Evolutionary conservation across 2,888 invertebrate genomes (phyloP), one percentile per base, ranked within the genome.

Genomic region (Noctua janthina): DNA sequence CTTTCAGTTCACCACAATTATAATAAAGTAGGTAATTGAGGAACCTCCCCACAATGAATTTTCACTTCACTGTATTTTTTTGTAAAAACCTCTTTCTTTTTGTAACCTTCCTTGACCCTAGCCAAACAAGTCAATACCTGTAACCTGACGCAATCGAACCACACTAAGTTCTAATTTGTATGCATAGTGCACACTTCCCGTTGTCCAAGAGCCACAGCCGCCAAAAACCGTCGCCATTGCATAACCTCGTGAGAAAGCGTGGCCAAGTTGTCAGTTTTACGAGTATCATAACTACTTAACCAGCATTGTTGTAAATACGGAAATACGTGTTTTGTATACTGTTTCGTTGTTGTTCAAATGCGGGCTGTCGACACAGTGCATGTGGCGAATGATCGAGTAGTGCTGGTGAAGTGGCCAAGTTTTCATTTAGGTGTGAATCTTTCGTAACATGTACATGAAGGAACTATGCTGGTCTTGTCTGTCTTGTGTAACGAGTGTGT

Each of bases 161-260:
- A 76, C 43, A 76, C 66, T 74, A 46, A 75, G 59, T 59, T 62
- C 79, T 71, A 77, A 88, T 89, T 82, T 81, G 81, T 87, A 90
- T 90, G 85, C 89, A 77, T 51, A 79, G 76, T 76, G 76, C 70
- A 75, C 70, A 81, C 84, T 87, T 86, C 84, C 83, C 78, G 78
- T 62, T 62, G 76, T 78, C 66, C 70, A 73, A 79, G 76, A 70
- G 8, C 29, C 49, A 11, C 17, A 66, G 76, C 74, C 80, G 78
- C 77, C 81, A 78, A 87, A 89, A 89, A 75, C 79, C 56, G 73
- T 43, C 17, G 66, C 46, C 17, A 75, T 90, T 90, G 84, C 82
- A 76, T 86, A 90, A 90, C 20, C 29, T 39, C 66, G 74, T 90
- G 91, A 84, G 90, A 90, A 90, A 91, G 90, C 87, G 90, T 88